Base-by-base conservation (phyloP, 1,140 invertebrate genomes). In the Temnothorax nylanderi region DNA sequence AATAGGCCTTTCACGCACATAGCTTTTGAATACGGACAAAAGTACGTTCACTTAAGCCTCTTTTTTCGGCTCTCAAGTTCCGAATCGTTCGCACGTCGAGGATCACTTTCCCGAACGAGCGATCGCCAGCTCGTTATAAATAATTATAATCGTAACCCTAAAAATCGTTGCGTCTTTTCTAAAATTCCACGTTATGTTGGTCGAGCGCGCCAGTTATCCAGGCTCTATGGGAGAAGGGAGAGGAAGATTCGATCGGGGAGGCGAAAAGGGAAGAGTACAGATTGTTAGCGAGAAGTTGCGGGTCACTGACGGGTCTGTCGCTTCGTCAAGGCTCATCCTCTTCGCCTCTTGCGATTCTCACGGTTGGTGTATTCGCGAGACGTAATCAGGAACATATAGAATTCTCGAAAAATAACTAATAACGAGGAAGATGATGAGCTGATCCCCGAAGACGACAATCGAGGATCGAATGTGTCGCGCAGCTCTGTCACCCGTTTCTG, bases 201-300 rank as follows among this genome's bases (percentile, higher is more conserved):
- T 65, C 76, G 62, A 81, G 32, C 62, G 49, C 81, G 75, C 84
- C 88, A 88, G 91, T 26, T 90, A 87, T 93, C 91, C 18, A n/a
- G 91, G 90, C 89, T 91, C 87, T 85, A 86, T 72, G 81, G 75
- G 44, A 78, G 58, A 78, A 89, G 26, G 58, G 34, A 64, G 44
- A 89, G 91, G 89, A 90, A 94, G 91, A 93, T 90, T 92, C 92
- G 89, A 58, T 86, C 90, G 90, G 85, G 62, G 85, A 87, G 81
- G 72, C 77, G 75, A 87, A 58, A 67, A 78, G 41, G 85, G 87
- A 77, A 84, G 88, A 82, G 69, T 77, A 41, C 16, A 84, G 49
- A 62, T 89, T 64, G 47, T 85, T 88, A 80, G 78, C 76, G 80
- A 90, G 82, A 86, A 82, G 75, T 62, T 58, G 72, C n/a, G 54